Base-by-base conservation (phyloP, 2,797 vertebrate species). In the Sardinella longiceps region DNA sequence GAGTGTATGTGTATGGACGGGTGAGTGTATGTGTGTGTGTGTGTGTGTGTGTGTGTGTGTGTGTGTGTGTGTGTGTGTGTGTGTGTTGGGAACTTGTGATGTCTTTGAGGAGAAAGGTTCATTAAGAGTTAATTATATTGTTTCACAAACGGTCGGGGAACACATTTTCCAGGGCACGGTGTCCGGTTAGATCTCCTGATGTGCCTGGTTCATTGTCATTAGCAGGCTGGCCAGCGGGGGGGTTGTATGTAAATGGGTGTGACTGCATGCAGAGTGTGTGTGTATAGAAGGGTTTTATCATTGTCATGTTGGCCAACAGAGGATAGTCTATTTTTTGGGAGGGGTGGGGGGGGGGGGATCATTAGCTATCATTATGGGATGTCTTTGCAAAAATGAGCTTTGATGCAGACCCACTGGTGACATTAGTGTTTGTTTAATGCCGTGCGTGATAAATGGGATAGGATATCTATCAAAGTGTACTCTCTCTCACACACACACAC, bases 71-170 rank as follows among this genome's bases (percentile, higher is more conserved):
- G 53, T 93, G 25, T 37, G 30, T 94, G 92, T 88, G 90, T 45
- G 66, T 88, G 89, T 82, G 25, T 30, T 77, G 91, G 89, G 90
- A 89, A 84, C 88, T 43, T 18, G 88, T 87, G 84, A 83, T 51
- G 70, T 77, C 70, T 77, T 86, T 90, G 92, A 95, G 94, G 89
- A 89, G 93, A 93, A 93, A 93, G 93, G 93, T 97, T 97, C 95
- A 96, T 96, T 96, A 96, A 95, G 94, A 97, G 94, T 97, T 97
- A 97, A 98, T 77, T 39, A 77, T 77, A 77, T 77, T 77, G 70
- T 77, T 77, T 77, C 92, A 92, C 88, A 87, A 77, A 90, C 51
- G 90, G 91, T 86, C 91, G 87, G 90, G 93, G 91, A 89, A 84
- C 90, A 87, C 87, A 94, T 95, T 95, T 94, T 94, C 90, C 84